Evolutionary conservation across 2,888 invertebrate species (phyloP).

Genomic region (Ophraella communa): DNA sequence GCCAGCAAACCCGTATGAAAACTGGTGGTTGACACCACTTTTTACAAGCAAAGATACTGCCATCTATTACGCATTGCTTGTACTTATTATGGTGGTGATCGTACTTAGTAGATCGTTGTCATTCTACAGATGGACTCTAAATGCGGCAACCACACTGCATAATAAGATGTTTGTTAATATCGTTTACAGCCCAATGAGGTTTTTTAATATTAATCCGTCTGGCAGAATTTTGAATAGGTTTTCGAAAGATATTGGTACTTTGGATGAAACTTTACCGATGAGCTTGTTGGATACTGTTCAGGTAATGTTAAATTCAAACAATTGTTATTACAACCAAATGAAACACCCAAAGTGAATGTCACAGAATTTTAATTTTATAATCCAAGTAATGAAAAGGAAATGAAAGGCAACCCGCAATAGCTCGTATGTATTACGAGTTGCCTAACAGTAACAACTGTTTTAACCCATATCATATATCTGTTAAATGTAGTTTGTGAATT

Average conservation of each 20-base stretch:
- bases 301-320: slow-evolving; percentile 41
- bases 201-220: slow-evolving; percentile 74
- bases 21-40: slow-evolving; percentile 21
- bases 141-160: slow-evolving; percentile 65
- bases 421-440: no score
- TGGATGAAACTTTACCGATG: slow-evolving; percentile 63
- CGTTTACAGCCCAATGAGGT: slow-evolving; percentile 69
- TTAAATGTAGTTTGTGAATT: not conserved
- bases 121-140: slow-evolving; percentile 64
- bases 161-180: slow-evolving; percentile 64
- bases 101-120: slow-evolving; percentile 60
- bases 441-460: no score
- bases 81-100: slow-evolving; percentile 35
- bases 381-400: no score
- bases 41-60: slow-evolving; percentile 11
- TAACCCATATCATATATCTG: no score
- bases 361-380: no score
- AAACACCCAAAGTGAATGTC: no score
- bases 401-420: no score
- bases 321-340: no score
- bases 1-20: not conserved
- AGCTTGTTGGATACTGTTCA: slow-evolving; percentile 63
- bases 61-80: slow-evolving; percentile 22
- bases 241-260: slow-evolving; percentile 72
- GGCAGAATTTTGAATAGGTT: slow-evolving; percentile 73